These are phyloP conservation scores for Patella caerulea DNA, from an alignment of 2,888 invertebrate genomes.

Conservation along the genomic window DNA sequence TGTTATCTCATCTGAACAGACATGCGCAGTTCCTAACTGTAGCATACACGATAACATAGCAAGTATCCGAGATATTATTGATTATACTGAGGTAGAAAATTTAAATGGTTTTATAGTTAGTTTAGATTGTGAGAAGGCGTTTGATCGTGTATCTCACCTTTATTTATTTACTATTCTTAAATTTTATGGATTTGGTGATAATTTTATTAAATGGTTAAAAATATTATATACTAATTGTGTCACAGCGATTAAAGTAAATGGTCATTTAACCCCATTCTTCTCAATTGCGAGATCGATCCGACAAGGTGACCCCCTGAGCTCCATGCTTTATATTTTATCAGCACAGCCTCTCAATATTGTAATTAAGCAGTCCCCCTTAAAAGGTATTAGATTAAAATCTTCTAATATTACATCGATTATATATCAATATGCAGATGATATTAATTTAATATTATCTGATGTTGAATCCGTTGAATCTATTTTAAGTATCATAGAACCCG, in stretches of 20 bases:
- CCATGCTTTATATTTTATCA: background rate
- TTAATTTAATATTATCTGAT: background rate
- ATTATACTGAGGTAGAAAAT: slow-evolving; percentile 41
- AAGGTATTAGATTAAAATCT: background rate
- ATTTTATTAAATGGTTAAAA: slow-evolving; percentile 15
- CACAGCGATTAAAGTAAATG: slow-evolving; percentile 39
- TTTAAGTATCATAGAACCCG: background rate
- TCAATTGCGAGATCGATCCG: background rate
- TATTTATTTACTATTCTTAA: slow-evolving; percentile 32
- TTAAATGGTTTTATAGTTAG: slow-evolving; percentile 34
- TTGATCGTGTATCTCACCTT: slow-evolving; percentile 41
- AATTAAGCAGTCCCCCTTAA: background rate
- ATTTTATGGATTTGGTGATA: slow-evolving; percentile 12
- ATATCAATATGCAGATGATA: background rate
- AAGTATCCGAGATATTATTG: slow-evolving; percentile 36
- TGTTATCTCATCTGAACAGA: slow-evolving; percentile 40
- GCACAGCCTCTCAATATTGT: background rate
- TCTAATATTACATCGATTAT: background rate
- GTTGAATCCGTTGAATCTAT: background rate
- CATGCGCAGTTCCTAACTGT: slow-evolving; percentile 39
- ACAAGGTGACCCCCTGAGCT: background rate
- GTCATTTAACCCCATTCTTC: slow-evolving; percentile 31
- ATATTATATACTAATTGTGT: slow-evolving; percentile 22
- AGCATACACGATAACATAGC: slow-evolving; percentile 44
- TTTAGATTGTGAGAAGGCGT: slow-evolving; percentile 48